Conservation (phyloP, 92 coral and sea anemone species). For the Paramuricea clavata region DNA sequence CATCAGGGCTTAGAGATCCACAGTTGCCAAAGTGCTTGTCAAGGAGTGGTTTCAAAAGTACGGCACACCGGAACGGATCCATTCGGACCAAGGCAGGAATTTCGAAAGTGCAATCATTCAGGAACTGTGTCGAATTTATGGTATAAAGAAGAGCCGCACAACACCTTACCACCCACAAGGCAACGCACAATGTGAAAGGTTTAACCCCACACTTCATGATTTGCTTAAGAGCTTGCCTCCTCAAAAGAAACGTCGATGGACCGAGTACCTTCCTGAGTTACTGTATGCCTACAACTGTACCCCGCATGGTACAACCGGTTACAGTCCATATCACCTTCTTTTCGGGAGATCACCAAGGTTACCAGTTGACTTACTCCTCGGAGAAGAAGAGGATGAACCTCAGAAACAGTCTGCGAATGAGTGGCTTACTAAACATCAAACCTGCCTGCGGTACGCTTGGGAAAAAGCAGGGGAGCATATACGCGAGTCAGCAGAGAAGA, state of each 20-base stretch:
- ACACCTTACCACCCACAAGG: constrained; percentile 80
- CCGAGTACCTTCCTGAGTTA: constrained; percentile 76
- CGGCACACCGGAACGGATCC: constrained; percentile 67
- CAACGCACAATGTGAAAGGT: constrained; percentile 77
- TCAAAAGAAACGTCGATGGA: constrained; percentile 64
- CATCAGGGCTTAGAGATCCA: constrained; percentile 54
- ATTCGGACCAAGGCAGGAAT: constrained; percentile 75
- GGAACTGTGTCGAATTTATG: constrained; percentile 73
- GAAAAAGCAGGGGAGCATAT: constrained; percentile 21
- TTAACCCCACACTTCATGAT: constrained; percentile 73
- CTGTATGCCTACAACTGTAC: constrained; percentile 77
- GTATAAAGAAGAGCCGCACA: constrained; percentile 69
- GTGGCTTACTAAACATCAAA: not conserved
- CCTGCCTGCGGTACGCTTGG: constrained; percentile 14
- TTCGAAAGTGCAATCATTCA: constrained; percentile 69
- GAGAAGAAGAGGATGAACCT: not conserved
- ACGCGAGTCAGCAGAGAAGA: not conserved
- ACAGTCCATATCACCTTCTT: constrained; percentile 72
- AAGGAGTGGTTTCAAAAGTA: constrained; percentile 74
- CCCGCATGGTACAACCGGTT: constrained; percentile 76
- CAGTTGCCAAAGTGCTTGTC: constrained; percentile 62
- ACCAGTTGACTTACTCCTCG: constrained; percentile 62
- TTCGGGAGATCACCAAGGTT: constrained; percentile 69
- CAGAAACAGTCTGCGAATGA: not conserved
- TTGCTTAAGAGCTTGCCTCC: constrained; percentile 63